phyloP scores from a whole-genome alignment of 2,113 vertebrate genomes.

The Orcinus orca region DNA sequence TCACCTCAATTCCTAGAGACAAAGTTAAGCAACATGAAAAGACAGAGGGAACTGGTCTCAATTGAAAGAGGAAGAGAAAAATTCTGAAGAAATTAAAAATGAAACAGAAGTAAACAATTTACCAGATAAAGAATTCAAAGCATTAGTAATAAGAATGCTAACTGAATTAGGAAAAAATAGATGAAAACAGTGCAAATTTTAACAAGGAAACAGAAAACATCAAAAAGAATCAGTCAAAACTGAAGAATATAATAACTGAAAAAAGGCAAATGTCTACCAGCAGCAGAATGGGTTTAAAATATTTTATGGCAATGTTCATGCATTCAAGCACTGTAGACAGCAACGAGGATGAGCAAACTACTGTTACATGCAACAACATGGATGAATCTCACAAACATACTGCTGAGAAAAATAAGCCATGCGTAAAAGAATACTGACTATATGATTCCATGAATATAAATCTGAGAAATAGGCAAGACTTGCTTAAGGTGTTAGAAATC shows the following conservation, averaged over 20 bases:
- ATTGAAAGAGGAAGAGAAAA: too few relatives aligned
- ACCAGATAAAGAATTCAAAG: too few relatives aligned
- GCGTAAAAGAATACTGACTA: background rate
- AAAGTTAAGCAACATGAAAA: too few relatives aligned
- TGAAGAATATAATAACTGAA: background rate
- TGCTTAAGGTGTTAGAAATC: background rate
- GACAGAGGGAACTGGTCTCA: too few relatives aligned
- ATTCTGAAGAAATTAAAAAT: too few relatives aligned
- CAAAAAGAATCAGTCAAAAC: too few relatives aligned
- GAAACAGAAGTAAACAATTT: too few relatives aligned
- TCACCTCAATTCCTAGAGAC: too few relatives aligned
- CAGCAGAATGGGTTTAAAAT: background rate
- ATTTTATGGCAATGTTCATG: background rate
- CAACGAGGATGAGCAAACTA: background rate
- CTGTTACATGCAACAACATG: background rate
- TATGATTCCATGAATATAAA: background rate
- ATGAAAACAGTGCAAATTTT: too few relatives aligned
- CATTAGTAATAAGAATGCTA: too few relatives aligned
- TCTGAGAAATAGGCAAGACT: background rate
- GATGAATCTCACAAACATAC: background rate
- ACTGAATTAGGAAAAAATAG: too few relatives aligned
- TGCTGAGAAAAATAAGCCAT: background rate
- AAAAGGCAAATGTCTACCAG: background rate
- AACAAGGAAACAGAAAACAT: too few relatives aligned
- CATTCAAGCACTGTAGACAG: background rate